phyloP scores from a whole-genome alignment of 2,113 vertebrate species.

The Megaceryle torquata region DNA sequence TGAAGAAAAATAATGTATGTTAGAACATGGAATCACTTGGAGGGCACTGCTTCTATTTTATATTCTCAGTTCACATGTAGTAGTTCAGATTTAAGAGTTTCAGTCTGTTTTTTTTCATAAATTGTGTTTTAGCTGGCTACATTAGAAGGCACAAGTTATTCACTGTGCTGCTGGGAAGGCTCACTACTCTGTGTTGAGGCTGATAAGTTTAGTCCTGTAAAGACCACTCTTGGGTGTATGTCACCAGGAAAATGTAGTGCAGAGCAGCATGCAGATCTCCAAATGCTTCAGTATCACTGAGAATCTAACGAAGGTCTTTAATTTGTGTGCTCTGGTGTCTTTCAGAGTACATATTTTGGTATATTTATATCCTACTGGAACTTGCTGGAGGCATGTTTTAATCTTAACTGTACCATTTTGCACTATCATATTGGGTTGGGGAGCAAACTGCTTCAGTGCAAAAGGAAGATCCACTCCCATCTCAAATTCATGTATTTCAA shows the following conservation, averaged over 20 bases:
- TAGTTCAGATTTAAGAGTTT: conserved; percentile 4
- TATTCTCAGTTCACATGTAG: background rate
- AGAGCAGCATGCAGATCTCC: background rate
- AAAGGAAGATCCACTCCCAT: background rate
- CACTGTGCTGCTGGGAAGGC: background rate
- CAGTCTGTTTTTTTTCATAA: background rate
- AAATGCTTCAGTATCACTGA: background rate
- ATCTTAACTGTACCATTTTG: background rate
- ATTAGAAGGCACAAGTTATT: background rate
- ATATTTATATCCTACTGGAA: background rate
- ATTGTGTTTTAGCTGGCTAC: background rate
- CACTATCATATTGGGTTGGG: background rate
- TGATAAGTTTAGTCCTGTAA: background rate
- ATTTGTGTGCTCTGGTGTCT: background rate
- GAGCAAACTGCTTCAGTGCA: background rate
- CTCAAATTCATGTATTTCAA: background rate
- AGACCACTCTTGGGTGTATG: background rate
- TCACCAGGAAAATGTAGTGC: background rate
- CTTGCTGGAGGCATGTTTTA: background rate
- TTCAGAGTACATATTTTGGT: background rate
- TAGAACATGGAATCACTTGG: background rate
- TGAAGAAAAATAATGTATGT: background rate
- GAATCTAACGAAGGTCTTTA: background rate
- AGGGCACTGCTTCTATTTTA: background rate
- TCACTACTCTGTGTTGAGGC: background rate